Evolutionary conservation across 1,140 invertebrate species (phyloP).

Genomic region (Cardiocondyla obscurior): DNA sequence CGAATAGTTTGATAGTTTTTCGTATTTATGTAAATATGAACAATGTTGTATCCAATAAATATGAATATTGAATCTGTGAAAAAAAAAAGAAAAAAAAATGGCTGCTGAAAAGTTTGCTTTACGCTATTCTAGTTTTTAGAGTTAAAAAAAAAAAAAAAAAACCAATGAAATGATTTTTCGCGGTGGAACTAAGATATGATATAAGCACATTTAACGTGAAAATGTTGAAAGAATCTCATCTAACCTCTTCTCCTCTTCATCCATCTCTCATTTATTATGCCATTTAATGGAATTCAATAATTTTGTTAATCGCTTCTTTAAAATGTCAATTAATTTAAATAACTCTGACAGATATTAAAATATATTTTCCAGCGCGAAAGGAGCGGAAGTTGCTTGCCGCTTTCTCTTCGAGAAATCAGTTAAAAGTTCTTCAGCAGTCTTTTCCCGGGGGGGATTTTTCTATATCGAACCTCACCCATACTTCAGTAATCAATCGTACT

Average conservation of each 20-base stretch:
- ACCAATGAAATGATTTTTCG: background rate
- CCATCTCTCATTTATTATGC: background rate
- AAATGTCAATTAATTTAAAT: slow-evolving; percentile 31
- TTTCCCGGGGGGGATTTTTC: slow-evolving; percentile 15
- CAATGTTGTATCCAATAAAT: background rate
- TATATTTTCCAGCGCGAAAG: slow-evolving; percentile 15
- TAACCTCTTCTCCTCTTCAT: background rate
- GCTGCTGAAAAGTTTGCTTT: background rate
- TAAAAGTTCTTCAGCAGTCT: slow-evolving; percentile 28
- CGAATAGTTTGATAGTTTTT: slow-evolving; percentile 12
- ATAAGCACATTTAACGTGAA: background rate
- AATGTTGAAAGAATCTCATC: background rate
- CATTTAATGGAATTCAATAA: slow-evolving; percentile 12
- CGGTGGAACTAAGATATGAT: background rate
- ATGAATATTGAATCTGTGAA: background rate
- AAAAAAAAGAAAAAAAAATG: too few species aligned
- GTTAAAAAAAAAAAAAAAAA: too few species aligned
- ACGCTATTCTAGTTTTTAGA: background rate
- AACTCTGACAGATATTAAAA: slow-evolving; percentile 24
- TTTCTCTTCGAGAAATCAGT: slow-evolving; percentile 33
- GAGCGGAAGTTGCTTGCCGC: slow-evolving; percentile 23
- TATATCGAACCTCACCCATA: slow-evolving; percentile 29
- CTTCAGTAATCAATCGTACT: slow-evolving; percentile 55
- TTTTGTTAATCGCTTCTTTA: slow-evolving; percentile 27
- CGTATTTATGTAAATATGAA: background rate